phyloP scores from a whole-genome alignment of 2,113 vertebrate species.

The Tragulus kanchil region DNA sequence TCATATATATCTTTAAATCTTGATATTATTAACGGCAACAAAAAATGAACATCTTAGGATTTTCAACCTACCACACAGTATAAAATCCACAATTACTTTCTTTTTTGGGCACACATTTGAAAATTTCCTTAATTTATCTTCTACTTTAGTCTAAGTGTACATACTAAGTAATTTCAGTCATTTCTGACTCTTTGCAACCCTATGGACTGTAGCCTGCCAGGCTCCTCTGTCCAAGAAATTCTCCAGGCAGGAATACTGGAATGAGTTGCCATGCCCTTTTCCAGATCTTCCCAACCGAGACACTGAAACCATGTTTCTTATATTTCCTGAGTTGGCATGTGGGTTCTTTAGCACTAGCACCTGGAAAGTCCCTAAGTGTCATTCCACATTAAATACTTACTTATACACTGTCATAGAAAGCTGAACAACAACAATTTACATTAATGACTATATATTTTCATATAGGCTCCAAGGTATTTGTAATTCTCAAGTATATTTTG shows the following conservation, averaged over 20 bases:
- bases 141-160: neutral
- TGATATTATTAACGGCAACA: neutral
- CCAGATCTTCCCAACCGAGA: neutral
- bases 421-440: neutral
- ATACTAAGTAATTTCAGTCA: neutral
- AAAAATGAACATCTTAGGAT: neutral
- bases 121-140: neutral
- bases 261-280: neutral
- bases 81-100: neutral
- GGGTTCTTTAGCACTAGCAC: neutral
- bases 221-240: neutral
- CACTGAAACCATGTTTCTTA: neutral
- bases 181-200: neutral
- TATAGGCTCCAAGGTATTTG: neutral
- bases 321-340: neutral
- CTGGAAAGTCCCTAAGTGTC: neutral
- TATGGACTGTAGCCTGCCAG: neutral
- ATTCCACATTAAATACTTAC: conserved; percentile 21
- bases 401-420: neutral
- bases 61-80: conserved; percentile 6
- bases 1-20: neutral
- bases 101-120: neutral
- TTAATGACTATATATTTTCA: neutral
- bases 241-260: neutral
- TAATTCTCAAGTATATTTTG: neutral